These are phyloP conservation scores for Tretioscincus oriximinensis DNA, from an alignment of 2,113 vertebrate genomes.

Conservation along the genomic window DNA sequence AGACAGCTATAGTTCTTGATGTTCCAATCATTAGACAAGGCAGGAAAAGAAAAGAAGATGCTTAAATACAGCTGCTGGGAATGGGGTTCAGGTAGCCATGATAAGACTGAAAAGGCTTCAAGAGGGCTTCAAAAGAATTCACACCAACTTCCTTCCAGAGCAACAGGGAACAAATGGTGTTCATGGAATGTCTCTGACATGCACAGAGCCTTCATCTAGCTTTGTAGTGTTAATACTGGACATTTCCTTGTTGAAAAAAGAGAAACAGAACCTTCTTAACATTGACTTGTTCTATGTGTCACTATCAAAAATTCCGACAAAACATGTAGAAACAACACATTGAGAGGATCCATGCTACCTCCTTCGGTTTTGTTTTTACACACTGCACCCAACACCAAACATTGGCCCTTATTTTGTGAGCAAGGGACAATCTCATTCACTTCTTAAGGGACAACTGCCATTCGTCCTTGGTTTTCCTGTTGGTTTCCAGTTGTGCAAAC, in stretches of 20 bases:
- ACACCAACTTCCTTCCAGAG: neutral
- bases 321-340: conserved; percentile 26
- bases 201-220: neutral
- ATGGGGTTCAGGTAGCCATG: conserved; percentile 31
- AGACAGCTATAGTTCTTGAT: conserved; percentile 38
- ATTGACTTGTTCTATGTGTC: neutral
- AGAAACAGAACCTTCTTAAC: neutral
- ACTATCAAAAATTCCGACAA: neutral
- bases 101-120: neutral
- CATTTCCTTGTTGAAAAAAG: neutral
- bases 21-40: conserved; percentile 13
- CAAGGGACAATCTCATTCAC: neutral
- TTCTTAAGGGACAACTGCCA: neutral
- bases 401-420: conserved; percentile 27
- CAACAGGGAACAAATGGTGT: neutral
- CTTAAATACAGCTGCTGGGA: conserved; percentile 30
- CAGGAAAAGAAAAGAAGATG: conserved; percentile 33
- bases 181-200: neutral
- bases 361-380: conserved; percentile 9
- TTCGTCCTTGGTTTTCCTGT: conserved; percentile 14
- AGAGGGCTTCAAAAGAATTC: conserved; percentile 22
- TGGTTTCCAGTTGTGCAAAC: conserved; percentile 7
- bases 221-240: neutral
- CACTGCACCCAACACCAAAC: neutral
- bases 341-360: neutral